phyloP scores from a whole-genome alignment of 2,888 invertebrate genomes.

The Lordiphosa andalusiaca region DNA sequence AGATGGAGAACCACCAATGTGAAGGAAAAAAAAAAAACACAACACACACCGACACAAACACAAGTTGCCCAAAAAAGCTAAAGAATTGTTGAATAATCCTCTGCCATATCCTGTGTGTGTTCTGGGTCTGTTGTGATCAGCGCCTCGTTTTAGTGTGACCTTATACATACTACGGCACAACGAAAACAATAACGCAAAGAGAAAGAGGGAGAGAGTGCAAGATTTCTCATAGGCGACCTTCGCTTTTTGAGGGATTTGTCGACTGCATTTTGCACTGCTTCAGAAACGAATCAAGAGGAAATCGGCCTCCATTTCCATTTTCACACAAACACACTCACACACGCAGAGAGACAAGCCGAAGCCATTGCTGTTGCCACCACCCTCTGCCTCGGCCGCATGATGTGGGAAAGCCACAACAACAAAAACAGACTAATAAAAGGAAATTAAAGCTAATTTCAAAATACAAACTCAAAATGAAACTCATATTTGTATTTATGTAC shows the following conservation, averaged over 20 bases:
- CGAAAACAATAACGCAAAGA: no score
- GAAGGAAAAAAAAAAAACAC: constrained; percentile 17
- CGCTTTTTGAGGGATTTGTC: constrained; percentile 11
- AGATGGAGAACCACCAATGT: constrained; percentile 5
- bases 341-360: constrained; percentile 21
- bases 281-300: constrained; percentile 18
- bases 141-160: no score
- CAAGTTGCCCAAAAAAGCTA: constrained; percentile 1
- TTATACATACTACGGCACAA: no score
- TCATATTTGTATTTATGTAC: constrained; percentile 22
- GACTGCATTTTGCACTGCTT: constrained; percentile 31
- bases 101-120: no score
- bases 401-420: constrained; percentile 18
- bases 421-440: constrained; percentile 62
- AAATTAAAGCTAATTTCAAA: constrained; percentile 66
- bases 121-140: no score
- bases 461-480: constrained; percentile 56
- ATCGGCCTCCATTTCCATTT: constrained; percentile 34
- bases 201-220: no score
- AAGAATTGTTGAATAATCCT: constrained; percentile 9
- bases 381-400: constrained; percentile 38
- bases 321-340: constrained; percentile 23
- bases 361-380: constrained; percentile 43
- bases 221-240: constrained; percentile 10
- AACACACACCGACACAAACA: not conserved